Percentiles rank a stretch among this genome's conserved stretches.
phyloP scores from a whole-genome alignment of 2,797 vertebrate genomes.

The Antrozous pallidus region DNA sequence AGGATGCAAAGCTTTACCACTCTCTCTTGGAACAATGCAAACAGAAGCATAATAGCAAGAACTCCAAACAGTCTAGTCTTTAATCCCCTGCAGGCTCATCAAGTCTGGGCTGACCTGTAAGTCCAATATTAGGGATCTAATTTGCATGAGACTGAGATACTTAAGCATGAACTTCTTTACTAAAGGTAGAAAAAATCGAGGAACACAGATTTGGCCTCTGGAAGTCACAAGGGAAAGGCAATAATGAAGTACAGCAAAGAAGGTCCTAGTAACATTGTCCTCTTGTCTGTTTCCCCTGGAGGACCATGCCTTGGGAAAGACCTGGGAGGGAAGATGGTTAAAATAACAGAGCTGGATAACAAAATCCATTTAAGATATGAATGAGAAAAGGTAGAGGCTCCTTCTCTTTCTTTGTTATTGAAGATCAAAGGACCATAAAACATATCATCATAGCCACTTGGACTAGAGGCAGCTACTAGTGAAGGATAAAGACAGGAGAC shows the following conservation, averaged over 20 bases:
- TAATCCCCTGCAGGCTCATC: neutral
- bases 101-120: neutral
- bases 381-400: neutral
- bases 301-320: neutral
- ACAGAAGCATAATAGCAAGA: neutral
- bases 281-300: neutral
- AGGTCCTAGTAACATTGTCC: neutral
- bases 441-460: neutral
- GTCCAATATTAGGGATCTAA: neutral
- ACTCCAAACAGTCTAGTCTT: neutral
- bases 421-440: neutral
- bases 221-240: neutral
- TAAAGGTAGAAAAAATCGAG: neutral
- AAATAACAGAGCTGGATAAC: neutral
- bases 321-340: neutral
- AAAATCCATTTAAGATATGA: neutral
- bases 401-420: neutral
- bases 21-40: neutral
- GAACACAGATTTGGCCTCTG: neutral
- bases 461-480: neutral
- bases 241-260: neutral
- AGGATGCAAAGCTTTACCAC: neutral
- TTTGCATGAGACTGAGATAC: neutral
- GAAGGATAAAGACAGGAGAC: neutral
- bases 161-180: neutral